These are phyloP conservation scores for Saturnia pavonia DNA, from an alignment of 2,888 invertebrate species.

Conservation along the genomic window DNA sequence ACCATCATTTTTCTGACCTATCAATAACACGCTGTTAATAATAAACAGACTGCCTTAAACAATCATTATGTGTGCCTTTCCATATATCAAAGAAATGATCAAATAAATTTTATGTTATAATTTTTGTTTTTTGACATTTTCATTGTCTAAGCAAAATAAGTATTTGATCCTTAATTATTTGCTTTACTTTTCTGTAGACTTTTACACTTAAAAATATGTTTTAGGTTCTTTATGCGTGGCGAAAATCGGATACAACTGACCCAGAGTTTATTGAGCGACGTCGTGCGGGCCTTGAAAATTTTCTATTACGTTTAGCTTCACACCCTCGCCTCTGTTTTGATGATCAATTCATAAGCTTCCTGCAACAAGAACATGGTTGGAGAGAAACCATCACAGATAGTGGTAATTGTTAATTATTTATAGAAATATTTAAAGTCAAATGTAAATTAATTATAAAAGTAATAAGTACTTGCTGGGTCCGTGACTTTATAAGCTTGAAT, in stretches of 20 bases:
- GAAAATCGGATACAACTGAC: slow-evolving; percentile 91
- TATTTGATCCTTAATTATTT: not conserved
- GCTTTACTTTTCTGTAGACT: not conserved
- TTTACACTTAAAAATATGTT: not conserved
- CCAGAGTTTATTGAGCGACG: slow-evolving; percentile 93
- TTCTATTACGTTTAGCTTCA: slow-evolving; percentile 87
- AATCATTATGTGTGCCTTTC: too few species aligned
- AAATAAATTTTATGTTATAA: too few species aligned
- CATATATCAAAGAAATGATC: too few species aligned
- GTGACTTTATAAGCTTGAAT: not conserved
- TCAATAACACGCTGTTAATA: too few species aligned
- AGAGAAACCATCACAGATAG: slow-evolving; percentile 88
- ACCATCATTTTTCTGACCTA: too few species aligned
- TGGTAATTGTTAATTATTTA: slow-evolving; percentile 61
- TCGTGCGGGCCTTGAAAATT: slow-evolving; percentile 91
- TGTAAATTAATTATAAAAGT: too few species aligned
- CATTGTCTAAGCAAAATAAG: too few species aligned
- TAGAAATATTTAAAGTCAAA: not conserved
- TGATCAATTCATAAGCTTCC: slow-evolving; percentile 88
- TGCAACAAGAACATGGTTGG: slow-evolving; percentile 91
- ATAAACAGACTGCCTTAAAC: too few species aligned
- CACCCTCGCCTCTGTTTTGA: slow-evolving; percentile 89
- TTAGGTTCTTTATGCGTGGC: slow-evolving; percentile 87
- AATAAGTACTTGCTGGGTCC: too few species aligned
- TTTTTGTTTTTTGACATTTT: too few species aligned